Evolutionary conservation across 30 jellyfish, hydroid and myxozoan species (phyloP), one percentile per base, ranked within the genome.

Genomic region (Nemopilema nomurai): DNA sequence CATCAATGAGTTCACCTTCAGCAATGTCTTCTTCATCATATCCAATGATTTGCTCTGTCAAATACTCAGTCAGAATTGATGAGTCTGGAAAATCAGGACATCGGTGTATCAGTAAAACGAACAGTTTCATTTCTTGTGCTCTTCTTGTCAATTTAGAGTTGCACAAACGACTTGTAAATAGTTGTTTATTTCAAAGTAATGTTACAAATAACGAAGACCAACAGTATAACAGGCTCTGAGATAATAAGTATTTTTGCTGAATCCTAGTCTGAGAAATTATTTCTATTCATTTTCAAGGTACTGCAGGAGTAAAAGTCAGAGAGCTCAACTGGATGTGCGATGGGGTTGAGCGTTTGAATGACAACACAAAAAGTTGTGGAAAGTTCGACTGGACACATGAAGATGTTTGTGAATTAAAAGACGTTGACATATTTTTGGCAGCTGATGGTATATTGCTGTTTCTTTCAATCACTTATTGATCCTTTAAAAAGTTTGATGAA

Each of bases 91-190:
- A 89, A 29, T 77, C 67, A 24, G 86, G 73, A 63, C 95, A 89
- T 21, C 81, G 49, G 65, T 89, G 91, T 17, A 89, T 62, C 97
- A 89, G n/a, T n/a, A n/a, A n/a, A n/a, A n/a, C n/a, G n/a, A n/a
- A n/a, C n/a, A n/a, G n/a, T n/a, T n/a, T n/a, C n/a, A n/a, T n/a
- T n/a, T n/a, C n/a, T n/a, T n/a, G n/a, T n/a, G n/a, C n/a, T n/a
- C n/a, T n/a, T n/a, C n/a, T n/a, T n/a, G n/a, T n/a, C n/a, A n/a
- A n/a, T n/a, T n/a, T n/a, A n/a, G n/a, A n/a, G n/a, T n/a, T n/a
- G n/a, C n/a, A n/a, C n/a, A n/a, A n/a, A n/a, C n/a, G n/a, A n/a
- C n/a, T n/a, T n/a, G n/a, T n/a, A n/a, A n/a, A n/a, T n/a, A n/a
- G n/a, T n/a, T n/a, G n/a, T n/a, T n/a, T n/a, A n/a, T n/a, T n/a